Evolutionary conservation across 2,888 invertebrate species (phyloP), one percentile per base, ranked within the genome.

Genomic region (Cataglyphis altisquamis): DNA sequence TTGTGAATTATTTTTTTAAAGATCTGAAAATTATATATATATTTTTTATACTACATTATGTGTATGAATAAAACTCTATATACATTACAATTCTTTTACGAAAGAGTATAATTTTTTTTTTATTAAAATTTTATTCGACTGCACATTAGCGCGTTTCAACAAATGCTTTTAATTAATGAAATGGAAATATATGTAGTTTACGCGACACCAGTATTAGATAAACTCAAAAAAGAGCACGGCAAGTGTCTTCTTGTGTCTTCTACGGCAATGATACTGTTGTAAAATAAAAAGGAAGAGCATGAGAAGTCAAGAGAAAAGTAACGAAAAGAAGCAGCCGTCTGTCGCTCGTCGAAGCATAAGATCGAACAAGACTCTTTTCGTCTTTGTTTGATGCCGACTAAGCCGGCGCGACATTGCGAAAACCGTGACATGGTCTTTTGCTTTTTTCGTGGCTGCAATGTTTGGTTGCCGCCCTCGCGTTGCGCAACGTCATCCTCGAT

Each of bases 321-420:
- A 72, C 78, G 84, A 85, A 82, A 84, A 88, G 86, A 62, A 80
- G 84, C 60, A 83, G 70, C 87, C 89, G 87, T 88, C 89, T 91
- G 92, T 90, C 91, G 92, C 87, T 91, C 86, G 93, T 84, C 93
- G 93, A 94, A 94, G 94, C 94, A 94, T 94, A 92, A 94, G 91
- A 90, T 91, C 91, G 92, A n/a, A 94, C 94, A 94, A 93, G 94
- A 91, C 92, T 91, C 93, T 93, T 93, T 93, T 91, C 91, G 90
- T 91, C 88, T 87, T 81, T 89, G 93, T 93, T 93, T 92, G 93
- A 93, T 91, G 45, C 89, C 83, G 86, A 86, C 92, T 94, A 94
- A 94, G 89, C 90, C 93, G 93, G 90, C 91, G 93, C 94, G 94
- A 94, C 94, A 94, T 93, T 93, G 93, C 91, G 93, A 93, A 94